Evolutionary conservation across 2,888 invertebrate genomes (phyloP).

Genomic region (Ctena decussata): DNA sequence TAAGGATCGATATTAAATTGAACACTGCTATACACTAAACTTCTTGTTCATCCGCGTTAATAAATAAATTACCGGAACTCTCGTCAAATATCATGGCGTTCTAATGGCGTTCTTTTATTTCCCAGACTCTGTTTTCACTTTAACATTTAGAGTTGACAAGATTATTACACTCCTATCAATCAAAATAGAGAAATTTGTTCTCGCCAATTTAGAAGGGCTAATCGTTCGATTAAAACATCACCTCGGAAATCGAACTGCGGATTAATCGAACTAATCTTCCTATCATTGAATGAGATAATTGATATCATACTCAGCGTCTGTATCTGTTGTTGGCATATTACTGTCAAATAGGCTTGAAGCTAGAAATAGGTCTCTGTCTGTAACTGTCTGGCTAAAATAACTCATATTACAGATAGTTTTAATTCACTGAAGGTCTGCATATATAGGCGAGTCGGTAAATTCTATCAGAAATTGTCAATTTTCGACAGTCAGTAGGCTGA

Average conservation of each 20-base stretch:
- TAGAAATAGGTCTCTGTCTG: background rate
- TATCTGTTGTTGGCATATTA: background rate
- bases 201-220: conserved; percentile 30
- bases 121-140: background rate
- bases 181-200: conserved; percentile 12
- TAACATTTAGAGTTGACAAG: conserved; percentile 25
- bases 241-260: conserved; percentile 33
- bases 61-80: conserved; percentile 16
- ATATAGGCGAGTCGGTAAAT: too few relatives aligned
- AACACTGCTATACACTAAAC: background rate
- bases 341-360: background rate
- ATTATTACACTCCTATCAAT: conserved; percentile 34
- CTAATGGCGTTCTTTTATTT: conserved; percentile 12
- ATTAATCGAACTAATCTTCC: conserved; percentile 33
- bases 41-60: conserved; percentile 2
- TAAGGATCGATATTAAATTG: background rate
- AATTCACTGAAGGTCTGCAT: too few relatives aligned
- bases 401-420: too few relatives aligned
- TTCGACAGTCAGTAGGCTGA: too few relatives aligned
- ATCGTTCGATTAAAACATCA: conserved; percentile 40
- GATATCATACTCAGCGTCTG: background rate
- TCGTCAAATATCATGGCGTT: background rate
- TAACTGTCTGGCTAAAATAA: too few relatives aligned
- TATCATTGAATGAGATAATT: background rate
- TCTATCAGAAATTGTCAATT: too few relatives aligned